Conservation (phyloP, 2,113 vertebrate species). For the Malurus cyaneus region DNA sequence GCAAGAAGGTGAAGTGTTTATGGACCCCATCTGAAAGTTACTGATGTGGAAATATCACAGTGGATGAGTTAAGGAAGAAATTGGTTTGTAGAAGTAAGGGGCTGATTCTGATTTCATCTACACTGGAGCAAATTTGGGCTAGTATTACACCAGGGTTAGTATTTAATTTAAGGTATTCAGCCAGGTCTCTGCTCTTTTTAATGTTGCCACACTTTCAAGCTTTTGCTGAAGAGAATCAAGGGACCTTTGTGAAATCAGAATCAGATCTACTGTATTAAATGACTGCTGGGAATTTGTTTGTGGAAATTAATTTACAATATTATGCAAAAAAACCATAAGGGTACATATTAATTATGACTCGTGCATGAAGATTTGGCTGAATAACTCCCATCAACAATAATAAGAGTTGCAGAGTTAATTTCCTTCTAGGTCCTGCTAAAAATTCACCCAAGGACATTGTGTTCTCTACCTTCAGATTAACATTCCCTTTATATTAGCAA, state of each 20-base stretch:
- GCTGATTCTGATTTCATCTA: background rate
- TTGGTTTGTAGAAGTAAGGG: background rate
- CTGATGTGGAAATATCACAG: background rate
- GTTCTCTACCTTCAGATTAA: background rate
- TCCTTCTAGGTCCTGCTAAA: background rate
- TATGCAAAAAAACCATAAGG: slow-evolving; percentile 9
- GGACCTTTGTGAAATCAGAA: background rate
- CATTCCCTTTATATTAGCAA: background rate
- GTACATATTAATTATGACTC: slow-evolving; percentile 17
- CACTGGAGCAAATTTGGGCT: background rate
- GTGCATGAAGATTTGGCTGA: background rate
- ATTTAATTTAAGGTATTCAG: background rate
- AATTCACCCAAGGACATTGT: background rate
- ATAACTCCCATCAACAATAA: slow-evolving; percentile 29
- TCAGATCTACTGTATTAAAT: background rate
- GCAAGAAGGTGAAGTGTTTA: background rate
- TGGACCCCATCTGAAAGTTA: background rate
- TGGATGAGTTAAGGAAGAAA: background rate
- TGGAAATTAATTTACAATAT: slow-evolving; percentile 37
- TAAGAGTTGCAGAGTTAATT: slow-evolving; percentile 36
- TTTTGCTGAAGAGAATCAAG: background rate
- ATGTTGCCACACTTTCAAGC: background rate
- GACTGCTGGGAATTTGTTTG: slow-evolving; percentile 24
- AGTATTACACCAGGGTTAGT: background rate
- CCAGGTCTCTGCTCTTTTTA: background rate